These are phyloP conservation scores for Pectinophora gossypiella DNA, from an alignment of 1,140 invertebrate species.

Conservation along the genomic window DNA sequence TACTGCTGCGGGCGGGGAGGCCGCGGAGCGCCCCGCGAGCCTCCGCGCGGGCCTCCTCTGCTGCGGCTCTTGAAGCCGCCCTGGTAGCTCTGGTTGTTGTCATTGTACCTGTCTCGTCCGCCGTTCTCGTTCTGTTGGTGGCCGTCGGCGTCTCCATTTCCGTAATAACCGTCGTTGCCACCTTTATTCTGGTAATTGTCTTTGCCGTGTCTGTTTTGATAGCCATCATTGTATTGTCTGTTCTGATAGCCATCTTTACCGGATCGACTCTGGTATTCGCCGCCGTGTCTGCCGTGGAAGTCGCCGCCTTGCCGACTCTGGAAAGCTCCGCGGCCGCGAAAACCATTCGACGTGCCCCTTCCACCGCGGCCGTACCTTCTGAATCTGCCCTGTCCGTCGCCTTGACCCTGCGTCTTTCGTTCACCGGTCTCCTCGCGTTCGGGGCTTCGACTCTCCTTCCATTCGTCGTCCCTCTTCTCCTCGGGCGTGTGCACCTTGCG, in stretches of 20 bases:
- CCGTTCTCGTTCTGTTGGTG: constrained; percentile 49
- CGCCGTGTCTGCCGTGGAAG: constrained; percentile 39
- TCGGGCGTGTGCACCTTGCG: constrained; percentile 27
- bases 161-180: constrained; percentile 57
- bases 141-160: constrained; percentile 56
- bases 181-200: constrained; percentile 50
- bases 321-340: constrained; percentile 47
- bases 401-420: constrained; percentile 54
- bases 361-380: constrained; percentile 44
- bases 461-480: constrained; percentile 42
- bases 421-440: constrained; percentile 47
- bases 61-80: constrained; percentile 61
- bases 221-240: constrained; percentile 46
- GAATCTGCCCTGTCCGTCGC: constrained; percentile 55
- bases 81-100: constrained; percentile 50
- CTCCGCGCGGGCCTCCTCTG: constrained; percentile 43
- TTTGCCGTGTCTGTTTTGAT: constrained; percentile 50
- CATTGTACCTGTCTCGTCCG: constrained; percentile 44
- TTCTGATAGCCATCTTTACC: constrained; percentile 53
- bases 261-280: constrained; percentile 47
- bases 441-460: constrained; percentile 49
- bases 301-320: constrained; percentile 45
- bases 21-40: constrained; percentile 33
- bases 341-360: constrained; percentile 51
- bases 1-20: constrained; percentile 47